Percentiles rank a stretch among this genome's conserved stretches.
phyloP scores from a whole-genome alignment of 1,140 invertebrate species.

The Calliphora vicina region DNA sequence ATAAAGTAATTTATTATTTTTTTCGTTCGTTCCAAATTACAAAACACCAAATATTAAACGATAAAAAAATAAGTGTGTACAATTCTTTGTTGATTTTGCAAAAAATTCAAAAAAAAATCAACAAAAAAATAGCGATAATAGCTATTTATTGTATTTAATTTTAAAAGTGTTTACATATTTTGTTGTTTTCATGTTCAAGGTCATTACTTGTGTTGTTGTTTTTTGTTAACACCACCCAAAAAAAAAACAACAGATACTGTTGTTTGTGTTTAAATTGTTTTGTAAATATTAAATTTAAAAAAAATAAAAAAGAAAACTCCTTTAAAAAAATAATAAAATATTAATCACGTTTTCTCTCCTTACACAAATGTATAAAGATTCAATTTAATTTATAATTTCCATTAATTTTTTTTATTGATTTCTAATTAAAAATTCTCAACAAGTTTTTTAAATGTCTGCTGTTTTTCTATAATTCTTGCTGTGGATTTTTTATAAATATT shows the following conservation, averaged over 20 bases:
- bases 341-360: background rate
- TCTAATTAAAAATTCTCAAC: conserved; percentile 31
- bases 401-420: background rate
- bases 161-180: background rate
- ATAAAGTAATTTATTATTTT: no score
- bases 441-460: conserved; percentile 21
- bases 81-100: conserved; percentile 25
- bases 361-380: no score
- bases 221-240: background rate
- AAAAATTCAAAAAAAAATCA: conserved; percentile 30
- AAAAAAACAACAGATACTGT: background rate
- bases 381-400: background rate
- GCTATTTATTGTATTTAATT: conserved; percentile 15
- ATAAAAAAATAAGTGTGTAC: background rate
- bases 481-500: background rate
- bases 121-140: conserved; percentile 24
- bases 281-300: background rate
- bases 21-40: background rate
- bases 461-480: background rate
- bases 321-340: background rate
- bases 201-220: conserved; percentile 26
- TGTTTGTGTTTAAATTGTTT: background rate
- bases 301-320: background rate
- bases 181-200: conserved; percentile 21
- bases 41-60: no score